Conservation (phyloP, 2,797 vertebrate species). For the Percopsis omiscomaycus region DNA sequence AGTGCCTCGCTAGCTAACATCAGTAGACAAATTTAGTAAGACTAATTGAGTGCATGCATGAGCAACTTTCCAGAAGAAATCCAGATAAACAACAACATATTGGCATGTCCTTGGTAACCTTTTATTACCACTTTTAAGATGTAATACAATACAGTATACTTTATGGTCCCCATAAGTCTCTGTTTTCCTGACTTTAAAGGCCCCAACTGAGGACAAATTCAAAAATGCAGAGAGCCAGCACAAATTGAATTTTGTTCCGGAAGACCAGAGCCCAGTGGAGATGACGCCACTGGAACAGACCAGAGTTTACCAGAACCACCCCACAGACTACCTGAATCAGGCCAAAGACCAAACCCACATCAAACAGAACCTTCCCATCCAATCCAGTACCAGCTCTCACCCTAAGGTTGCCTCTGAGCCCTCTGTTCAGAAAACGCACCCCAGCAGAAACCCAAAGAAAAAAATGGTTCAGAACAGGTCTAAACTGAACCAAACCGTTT, state of each 20-base stretch:
- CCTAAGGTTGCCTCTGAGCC: slow-evolving; percentile 26
- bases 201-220: slow-evolving; percentile 19
- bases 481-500: background rate
- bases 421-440: slow-evolving; percentile 30
- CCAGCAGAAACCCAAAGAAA: slow-evolving; percentile 34
- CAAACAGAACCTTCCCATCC: slow-evolving; percentile 29
- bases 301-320: slow-evolving; percentile 69
- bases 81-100: no score
- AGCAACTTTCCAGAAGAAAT: no score
- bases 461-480: slow-evolving; percentile 6
- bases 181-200: slow-evolving; percentile 24
- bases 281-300: slow-evolving; percentile 70
- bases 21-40: no score
- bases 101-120: no score
- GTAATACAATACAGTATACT: no score
- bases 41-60: no score
- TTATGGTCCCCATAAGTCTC: no score
- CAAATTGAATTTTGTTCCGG: slow-evolving; percentile 40
- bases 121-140: no score
- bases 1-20: no score
- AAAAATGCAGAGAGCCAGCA: slow-evolving; percentile 50
- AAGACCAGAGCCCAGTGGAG: slow-evolving; percentile 60
- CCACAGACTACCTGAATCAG: slow-evolving; percentile 21
- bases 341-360: slow-evolving; percentile 18
- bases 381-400: slow-evolving; percentile 3